Evolutionary conservation across 2,888 invertebrate genomes (phyloP).

Genomic region (Cheilosia variabilis): DNA sequence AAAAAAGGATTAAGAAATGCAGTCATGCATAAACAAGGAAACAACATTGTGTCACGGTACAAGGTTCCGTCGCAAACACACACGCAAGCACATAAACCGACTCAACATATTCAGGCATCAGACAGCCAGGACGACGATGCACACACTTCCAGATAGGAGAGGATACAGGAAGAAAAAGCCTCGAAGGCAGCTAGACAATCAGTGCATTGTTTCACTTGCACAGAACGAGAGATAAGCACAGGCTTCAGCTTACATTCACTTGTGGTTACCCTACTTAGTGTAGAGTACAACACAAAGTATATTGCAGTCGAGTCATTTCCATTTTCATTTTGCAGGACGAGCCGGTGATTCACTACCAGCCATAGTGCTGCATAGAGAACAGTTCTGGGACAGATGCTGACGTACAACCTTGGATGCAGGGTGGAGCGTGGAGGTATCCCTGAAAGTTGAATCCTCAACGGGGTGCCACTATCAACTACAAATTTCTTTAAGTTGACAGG

Average conservation of each 20-base stretch:
- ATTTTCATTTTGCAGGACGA: slow-evolving; percentile 45
- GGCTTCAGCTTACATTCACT: slow-evolving; percentile 65
- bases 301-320: slow-evolving; percentile 60
- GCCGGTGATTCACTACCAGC: slow-evolving; percentile 1
- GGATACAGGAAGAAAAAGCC: slow-evolving; percentile 60
- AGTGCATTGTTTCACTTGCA: slow-evolving; percentile 70
- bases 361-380: slow-evolving; percentile 3
- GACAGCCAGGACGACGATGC: slow-evolving; percentile 32
- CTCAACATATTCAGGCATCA: slow-evolving; percentile 47
- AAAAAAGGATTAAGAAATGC: slow-evolving; percentile 70
- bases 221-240: slow-evolving; percentile 58
- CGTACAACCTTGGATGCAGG: slow-evolving; percentile 61
- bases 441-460: slow-evolving; percentile 64
- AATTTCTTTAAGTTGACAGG: slow-evolving; percentile 64
- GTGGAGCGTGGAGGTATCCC: slow-evolving; percentile 24
- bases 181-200: slow-evolving; percentile 70
- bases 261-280: slow-evolving; percentile 70
- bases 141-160: slow-evolving; percentile 30
- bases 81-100: slow-evolving; percentile 12
- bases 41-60: slow-evolving; percentile 62
- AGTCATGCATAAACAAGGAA: slow-evolving; percentile 67
- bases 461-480: slow-evolving; percentile 62
- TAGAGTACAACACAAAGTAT: slow-evolving; percentile 60
- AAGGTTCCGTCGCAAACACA: slow-evolving; percentile 28
- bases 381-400: slow-evolving; percentile 57